Evolutionary conservation across 2,797 vertebrate species (phyloP), one percentile per base, ranked within the genome.

Genomic region (Eulemur mongoz): DNA sequence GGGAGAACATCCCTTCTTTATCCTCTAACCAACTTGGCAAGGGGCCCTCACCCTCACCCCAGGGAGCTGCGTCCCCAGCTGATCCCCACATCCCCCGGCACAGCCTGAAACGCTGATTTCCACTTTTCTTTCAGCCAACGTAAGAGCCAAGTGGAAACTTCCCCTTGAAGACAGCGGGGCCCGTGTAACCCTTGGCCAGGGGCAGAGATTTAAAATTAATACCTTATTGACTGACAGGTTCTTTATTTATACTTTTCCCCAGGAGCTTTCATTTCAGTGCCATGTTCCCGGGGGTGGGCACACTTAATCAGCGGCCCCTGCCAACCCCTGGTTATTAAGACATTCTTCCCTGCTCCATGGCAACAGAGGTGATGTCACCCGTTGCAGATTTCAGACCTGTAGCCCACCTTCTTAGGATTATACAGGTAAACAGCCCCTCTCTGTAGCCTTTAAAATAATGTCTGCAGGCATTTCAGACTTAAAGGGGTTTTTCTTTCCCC

Each of bases 311-410:
- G 90, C 14, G 27, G 91, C 75, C 81, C 92, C 15, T 35, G 93
- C 97, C 98, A 98, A 2, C 12, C 4, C 20, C 59, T 50, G 35
- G 95, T 90, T 97, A 96, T 95, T 96, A 98, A 98, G 96, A 57
- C 95, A 97, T 97, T 98, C 96, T 96, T 97, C 95, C 70, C 92
- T 95, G 86, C 86, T 94, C 97, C 97, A 85, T 78, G 88, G 95
- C 96, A 97, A 97, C 94, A 17, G 89, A 45, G 93, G 91, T 94
- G 96, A 98, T 89, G 96, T 57, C 93, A 95, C 69, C 13, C 61
- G 18, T 38, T 65, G 65, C 32, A 7, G 96, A 96, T 81, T 87
- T 86, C 89, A 97, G 96, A 84, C 65, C 94, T 69, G 23, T 52
- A 82, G 48, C 48, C 85, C n/a, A 81, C 88, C 89, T 69, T 73